Evolutionary conservation across 37 sponge, comb jelly and placozoan species (phyloP), one percentile per base, ranked within the genome.

Genomic region (Oopsacas minuta): DNA sequence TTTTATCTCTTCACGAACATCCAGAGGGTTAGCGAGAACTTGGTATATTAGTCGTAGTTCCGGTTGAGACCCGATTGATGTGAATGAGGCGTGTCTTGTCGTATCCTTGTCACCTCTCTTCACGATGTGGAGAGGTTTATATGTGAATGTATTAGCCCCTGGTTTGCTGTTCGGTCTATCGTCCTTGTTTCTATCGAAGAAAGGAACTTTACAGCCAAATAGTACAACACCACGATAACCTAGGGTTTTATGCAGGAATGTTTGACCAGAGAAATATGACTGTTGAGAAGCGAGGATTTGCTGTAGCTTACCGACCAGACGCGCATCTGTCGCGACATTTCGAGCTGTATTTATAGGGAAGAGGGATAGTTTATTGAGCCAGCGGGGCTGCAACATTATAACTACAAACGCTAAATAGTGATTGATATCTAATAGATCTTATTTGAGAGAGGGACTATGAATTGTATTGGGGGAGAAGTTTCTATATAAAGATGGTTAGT

Each of bases 151-250:
- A 61, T 61, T 61, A 3, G 28, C 30, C 20, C 75, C 75, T 61
- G 22, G 75, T 38, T 30, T 30, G n/a, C 25, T 52, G 83, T 1
- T 25, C 20, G 81, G 36, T 84, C 69, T 38, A 35, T 75, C 85
- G 49, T 88, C 84, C 22, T 39, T 82, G 52, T 91, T 92, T 36
- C 95, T 81, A 85, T 95, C 91, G 81, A 87, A 97, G 0, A 95
- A 87, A 28, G 84, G 81, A 30, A 96, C 91, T 46, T 85, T 86
- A 93, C 99, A 97, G 0, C 89, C 94, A 38, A 93, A 95, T 22
- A 97, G 86, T 20, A 95, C 42, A 36, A 95, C 95, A 35, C 99
- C 99, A 37, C 99, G 90, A 51, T 97, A 97, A 5, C 91, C 91
- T 83, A 97, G 91, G 52, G 93, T 88, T 0, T 92, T 84, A 36